Base-by-base conservation (phyloP, 2,113 vertebrate genomes). In the Mustela nigripes region DNA sequence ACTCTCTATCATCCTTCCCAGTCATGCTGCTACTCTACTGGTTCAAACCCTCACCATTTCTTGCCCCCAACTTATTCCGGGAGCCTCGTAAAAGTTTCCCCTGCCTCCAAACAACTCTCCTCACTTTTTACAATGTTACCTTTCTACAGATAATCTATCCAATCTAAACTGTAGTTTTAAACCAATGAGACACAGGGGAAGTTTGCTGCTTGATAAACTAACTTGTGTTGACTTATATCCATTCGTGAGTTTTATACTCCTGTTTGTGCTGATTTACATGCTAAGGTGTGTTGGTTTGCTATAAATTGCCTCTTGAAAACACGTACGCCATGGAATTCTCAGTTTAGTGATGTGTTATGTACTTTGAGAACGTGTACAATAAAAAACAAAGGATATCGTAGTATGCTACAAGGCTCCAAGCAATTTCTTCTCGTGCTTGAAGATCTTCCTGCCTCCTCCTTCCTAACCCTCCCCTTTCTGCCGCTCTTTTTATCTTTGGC, bases 341-440 rank as follows among this genome's bases (percentile, higher is more conserved):
- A 73, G 16, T 4, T 94, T 71, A 56, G 4, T 93, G 7, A 84
- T 45, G 93, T 8, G 71, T 10, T 39, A 42, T 19, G 22, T 14
- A 53, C 19, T 86, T 71, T 58, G 11, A 96, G 15, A 48, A 92
- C 28, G 48, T 76, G 76, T 89, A n/a, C 87, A 93, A 92, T 42
- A 53, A 90, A 33, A 56, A 48, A 67, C 22, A 84, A 90, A 69
- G 31, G 65, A 26, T 82, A 36, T 42, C 50, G 69, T 28, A 56
- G 11, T 2, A 42, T 26, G 19, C 1, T 39, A 0, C 53, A 50
- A 87, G 50, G 5, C 31, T 90, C 56, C n/a, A 3, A 50, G 91
- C 74, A 82, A 24, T 53, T 53, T 36, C 67, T 88, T 48, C 60
- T 81, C 58, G 12, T 88, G 48, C 22, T 87, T 42, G 22, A 94